These are phyloP conservation scores for Drosophila rufa DNA, from an alignment of 1,140 invertebrate genomes.

Conservation along the genomic window DNA sequence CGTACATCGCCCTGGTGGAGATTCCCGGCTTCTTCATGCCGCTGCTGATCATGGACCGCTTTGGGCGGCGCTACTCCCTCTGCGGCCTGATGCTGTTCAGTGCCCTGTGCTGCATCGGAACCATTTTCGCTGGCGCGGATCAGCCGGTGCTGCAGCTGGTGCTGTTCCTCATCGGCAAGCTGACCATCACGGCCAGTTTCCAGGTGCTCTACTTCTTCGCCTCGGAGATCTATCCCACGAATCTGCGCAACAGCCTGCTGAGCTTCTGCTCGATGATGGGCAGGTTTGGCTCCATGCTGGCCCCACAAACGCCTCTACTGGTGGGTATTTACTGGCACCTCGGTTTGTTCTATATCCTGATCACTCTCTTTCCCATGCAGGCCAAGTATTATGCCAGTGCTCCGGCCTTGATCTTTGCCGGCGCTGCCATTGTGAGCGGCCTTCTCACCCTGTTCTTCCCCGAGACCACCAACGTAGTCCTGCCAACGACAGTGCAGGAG, in stretches of 20 bases:
- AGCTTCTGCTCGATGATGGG: conserved; percentile 90
- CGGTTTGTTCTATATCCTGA: background rate
- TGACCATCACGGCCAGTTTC: conserved; percentile 90
- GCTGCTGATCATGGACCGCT: conserved; percentile 88
- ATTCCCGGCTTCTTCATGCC: conserved; percentile 90
- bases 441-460: conserved; percentile 88
- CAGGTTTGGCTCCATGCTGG: conserved; percentile 90
- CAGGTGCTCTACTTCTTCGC: conserved; percentile 90
- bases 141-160: conserved; percentile 84
- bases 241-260: conserved; percentile 88
- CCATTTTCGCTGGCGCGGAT: conserved; percentile 61
- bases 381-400: conserved; percentile 86
- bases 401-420: conserved; percentile 88
- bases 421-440: conserved; percentile 87
- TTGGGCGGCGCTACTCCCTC: conserved; percentile 88
- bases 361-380: conserved; percentile 62
- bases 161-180: conserved; percentile 90
- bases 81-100: conserved; percentile 88
- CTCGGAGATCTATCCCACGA: conserved; percentile 91
- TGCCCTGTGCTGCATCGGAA: conserved; percentile 85
- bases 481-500: conserved; percentile 89
- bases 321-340: conserved; percentile 80
- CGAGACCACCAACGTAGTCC: conserved; percentile 88
- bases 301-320: conserved; percentile 90
- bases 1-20: conserved; percentile 89